Evolutionary conservation across 2,888 invertebrate genomes (phyloP).

Genomic region (Nymphalis urticae): DNA sequence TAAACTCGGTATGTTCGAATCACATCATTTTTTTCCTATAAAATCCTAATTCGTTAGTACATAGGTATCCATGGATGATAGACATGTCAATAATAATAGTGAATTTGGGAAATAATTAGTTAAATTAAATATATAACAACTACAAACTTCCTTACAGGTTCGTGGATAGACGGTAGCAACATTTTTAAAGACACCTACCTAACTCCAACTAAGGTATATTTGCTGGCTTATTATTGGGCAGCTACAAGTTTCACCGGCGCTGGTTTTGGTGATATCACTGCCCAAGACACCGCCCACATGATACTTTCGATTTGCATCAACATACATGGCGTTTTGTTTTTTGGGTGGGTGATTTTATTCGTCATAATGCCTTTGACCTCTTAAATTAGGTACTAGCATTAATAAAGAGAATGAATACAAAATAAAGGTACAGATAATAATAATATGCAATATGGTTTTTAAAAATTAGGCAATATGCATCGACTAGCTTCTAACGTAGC

Average conservation of each 20-base stretch:
- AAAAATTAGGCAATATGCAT: not conserved
- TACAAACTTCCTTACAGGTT: conserved; percentile 51
- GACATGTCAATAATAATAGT: not conserved
- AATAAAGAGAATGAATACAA: not conserved
- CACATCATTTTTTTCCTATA: not conserved
- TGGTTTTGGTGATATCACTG: conserved; percentile 75
- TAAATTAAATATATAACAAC: not conserved
- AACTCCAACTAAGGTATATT: conserved; percentile 63
- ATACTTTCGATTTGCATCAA: conserved; percentile 67
- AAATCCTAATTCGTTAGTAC: not conserved
- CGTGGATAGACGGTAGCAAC: conserved; percentile 66
- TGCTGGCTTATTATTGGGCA: conserved; percentile 75
- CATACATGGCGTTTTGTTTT: conserved; percentile 73
- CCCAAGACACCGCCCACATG: conserved; percentile 69
- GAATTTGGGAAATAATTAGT: too few species aligned
- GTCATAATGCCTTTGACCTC: conserved; percentile 29
- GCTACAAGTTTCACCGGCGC: conserved; percentile 73
- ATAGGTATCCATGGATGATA: not conserved
- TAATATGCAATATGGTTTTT: not conserved
- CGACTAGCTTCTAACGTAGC: not conserved
- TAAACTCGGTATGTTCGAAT: conserved; percentile 49
- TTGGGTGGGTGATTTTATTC: conserved; percentile 62
- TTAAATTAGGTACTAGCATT: conserved; percentile 26
- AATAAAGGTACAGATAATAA: not conserved
- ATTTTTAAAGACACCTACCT: conserved; percentile 53